Evolutionary conservation across 2,888 invertebrate species (phyloP), one percentile per base, ranked within the genome.

Genomic region (Scaptomyza parva): DNA sequence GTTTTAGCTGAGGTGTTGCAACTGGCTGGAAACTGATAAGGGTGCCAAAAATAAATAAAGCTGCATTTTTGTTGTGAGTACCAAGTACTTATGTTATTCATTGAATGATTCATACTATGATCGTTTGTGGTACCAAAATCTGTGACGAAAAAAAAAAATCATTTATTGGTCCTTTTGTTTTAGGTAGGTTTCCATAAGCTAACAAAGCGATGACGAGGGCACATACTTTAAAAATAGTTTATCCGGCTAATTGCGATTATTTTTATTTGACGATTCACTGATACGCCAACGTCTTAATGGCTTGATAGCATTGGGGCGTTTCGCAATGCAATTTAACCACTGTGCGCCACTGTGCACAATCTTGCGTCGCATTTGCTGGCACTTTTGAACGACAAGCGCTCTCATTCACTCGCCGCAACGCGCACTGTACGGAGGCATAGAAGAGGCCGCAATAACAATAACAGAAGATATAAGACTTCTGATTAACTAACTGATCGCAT

Each of bases 361-460:
- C 28, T 30, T 41, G 45, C 43, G 47, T 61, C 60, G 33, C 50
- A 59, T 5, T 53, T 33, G 57, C 39, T 67, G 43, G 28, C 47
- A 26, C 60, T 51, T 52, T 18, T 39, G 39, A 47, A 18, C 24
- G 52, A 9, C 28, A 52, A 20, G 14, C 39, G 35, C 54, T 58
- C 64, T 64, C 76, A 75, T 73, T 73, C 70, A 37, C 55, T 57
- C 52, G 41, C 47, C 28, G 60, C 22, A 70, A 57, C 75, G 70
- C 63, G 52, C 41, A 24, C 63, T 50, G 75, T 50, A 37, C 63
- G 52, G 64, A 52, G 63, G 39, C 60, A 74, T 47, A 26, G 28
- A 47, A 28, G 39, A 33, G 44, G 52, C 53, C 54, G 39, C 28
- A 40, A 43, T 11, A 35, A 28, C 18, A 26, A n/a, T 14, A 40